phyloP scores from a whole-genome alignment of 2,888 invertebrate species.

The Pseudococcus viburni region DNA sequence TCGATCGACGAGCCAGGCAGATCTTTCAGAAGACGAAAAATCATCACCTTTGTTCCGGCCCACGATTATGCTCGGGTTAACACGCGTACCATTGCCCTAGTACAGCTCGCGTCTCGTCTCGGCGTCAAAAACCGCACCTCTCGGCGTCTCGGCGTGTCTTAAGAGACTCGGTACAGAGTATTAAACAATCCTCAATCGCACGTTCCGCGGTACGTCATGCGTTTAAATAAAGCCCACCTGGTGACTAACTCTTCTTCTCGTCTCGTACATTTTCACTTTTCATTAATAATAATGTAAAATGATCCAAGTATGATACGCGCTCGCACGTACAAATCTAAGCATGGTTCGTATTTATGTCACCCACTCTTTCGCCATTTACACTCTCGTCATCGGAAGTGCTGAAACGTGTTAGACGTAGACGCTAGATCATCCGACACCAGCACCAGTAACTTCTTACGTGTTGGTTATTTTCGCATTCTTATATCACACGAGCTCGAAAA shows the following conservation, averaged over 20 bases:
- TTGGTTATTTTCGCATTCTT: slow-evolving; percentile 31
- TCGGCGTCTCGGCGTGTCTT: neutral
- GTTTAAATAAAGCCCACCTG: slow-evolving; percentile 39
- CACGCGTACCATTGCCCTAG: slow-evolving; percentile 31
- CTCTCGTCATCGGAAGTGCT: slow-evolving; percentile 47
- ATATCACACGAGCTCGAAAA: neutral
- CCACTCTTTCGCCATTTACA: slow-evolving; percentile 11
- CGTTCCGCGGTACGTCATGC: slow-evolving; percentile 37
- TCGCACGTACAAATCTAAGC: neutral
- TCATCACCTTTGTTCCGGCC: neutral
- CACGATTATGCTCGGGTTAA: neutral
- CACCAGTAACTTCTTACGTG: neutral
- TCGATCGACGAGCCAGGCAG: neutral
- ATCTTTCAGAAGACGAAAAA: neutral
- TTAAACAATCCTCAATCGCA: slow-evolving; percentile 21
- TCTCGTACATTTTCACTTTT: slow-evolving; percentile 21
- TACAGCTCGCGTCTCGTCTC: neutral
- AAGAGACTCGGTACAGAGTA: neutral
- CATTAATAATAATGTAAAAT: neutral
- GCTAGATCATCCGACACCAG: neutral
- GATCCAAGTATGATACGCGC: neutral
- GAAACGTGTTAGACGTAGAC: slow-evolving; percentile 1
- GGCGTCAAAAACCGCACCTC: neutral
- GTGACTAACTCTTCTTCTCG: neutral
- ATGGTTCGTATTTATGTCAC: slow-evolving; percentile 9